These are phyloP conservation scores for Oryzias celebensis DNA, from an alignment of 2,113 vertebrate species.

Conservation along the genomic window DNA sequence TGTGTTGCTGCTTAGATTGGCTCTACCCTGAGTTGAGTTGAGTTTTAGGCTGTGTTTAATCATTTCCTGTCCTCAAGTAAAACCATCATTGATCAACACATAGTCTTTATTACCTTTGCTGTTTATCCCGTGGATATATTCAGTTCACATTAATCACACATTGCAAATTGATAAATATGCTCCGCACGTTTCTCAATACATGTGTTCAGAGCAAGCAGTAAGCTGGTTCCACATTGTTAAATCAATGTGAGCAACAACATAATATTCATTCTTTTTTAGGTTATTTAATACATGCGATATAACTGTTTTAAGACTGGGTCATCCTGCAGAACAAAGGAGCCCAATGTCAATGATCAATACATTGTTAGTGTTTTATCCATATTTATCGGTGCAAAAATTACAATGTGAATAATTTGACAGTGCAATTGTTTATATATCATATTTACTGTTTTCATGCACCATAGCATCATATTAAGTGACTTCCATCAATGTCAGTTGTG, in stretches of 20 bases:
- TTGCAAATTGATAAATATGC: slow-evolving; percentile 43
- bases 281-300: slow-evolving; percentile 17
- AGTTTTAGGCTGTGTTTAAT: slow-evolving; percentile 47
- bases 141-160: slow-evolving; percentile 42
- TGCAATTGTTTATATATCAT: neutral
- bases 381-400: slow-evolving; percentile 33
- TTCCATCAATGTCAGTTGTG: too few species aligned
- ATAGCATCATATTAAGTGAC: too few species aligned
- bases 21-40: slow-evolving; percentile 1
- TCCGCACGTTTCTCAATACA: slow-evolving; percentile 35
- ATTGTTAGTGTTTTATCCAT: slow-evolving; percentile 18
- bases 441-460: too few species aligned
- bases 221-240: slow-evolving; percentile 29
- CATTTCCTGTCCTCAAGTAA: slow-evolving; percentile 40
- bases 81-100: slow-evolving; percentile 53
- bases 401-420: slow-evolving; percentile 20
- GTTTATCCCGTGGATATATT: slow-evolving; percentile 23
- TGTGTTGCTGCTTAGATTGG: slow-evolving; percentile 6
- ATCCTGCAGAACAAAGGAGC: slow-evolving; percentile 5
- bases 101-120: slow-evolving; percentile 32
- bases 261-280: slow-evolving; percentile 19
- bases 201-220: slow-evolving; percentile 22
- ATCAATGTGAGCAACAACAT: slow-evolving; percentile 2
- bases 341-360: neutral
- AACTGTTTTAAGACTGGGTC: slow-evolving; percentile 19